Evolutionary conservation across 1,140 invertebrate species (phyloP).

Genomic region (Leptinotarsa texana): DNA sequence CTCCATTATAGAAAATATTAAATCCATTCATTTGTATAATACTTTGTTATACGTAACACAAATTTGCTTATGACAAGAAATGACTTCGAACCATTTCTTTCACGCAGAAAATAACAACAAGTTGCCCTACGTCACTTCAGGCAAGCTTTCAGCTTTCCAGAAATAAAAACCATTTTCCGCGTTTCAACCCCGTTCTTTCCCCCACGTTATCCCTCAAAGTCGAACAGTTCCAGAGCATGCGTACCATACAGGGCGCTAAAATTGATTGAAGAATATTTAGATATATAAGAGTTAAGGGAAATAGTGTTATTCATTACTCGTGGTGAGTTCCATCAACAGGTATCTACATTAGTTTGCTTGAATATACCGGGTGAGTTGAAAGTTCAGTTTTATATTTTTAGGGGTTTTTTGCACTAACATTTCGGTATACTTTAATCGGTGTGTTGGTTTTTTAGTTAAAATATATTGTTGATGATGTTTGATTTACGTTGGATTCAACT

Average conservation of each 20-base stretch:
- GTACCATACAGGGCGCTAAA: conserved; percentile 25
- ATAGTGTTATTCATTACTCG: conserved; percentile 28
- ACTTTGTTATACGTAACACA: neutral
- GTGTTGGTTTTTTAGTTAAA: no score
- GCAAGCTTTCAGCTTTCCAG: neutral
- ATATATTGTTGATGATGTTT: no score
- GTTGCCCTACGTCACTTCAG: neutral
- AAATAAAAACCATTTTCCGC: conserved; percentile 14
- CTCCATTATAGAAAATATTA: no score
- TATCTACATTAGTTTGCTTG: neutral
- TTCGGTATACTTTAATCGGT: no score
- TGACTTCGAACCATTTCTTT: neutral
- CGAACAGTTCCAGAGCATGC: conserved; percentile 20
- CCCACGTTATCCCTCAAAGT: neutral
- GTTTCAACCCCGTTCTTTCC: neutral
- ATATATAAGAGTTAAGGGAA: conserved; percentile 25
- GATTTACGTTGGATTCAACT: no score
- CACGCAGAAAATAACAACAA: neutral
- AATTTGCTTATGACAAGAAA: conserved; percentile 7
- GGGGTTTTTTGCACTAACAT: no score
- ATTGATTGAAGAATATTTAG: conserved; percentile 26
- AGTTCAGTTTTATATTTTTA: no score
- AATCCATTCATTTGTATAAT: neutral
- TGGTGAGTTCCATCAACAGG: conserved; percentile 29
- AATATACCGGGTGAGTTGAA: conserved; percentile 12